Conservation (phyloP, 2,888 invertebrate species). For the Dermolepida albohirtum region DNA sequence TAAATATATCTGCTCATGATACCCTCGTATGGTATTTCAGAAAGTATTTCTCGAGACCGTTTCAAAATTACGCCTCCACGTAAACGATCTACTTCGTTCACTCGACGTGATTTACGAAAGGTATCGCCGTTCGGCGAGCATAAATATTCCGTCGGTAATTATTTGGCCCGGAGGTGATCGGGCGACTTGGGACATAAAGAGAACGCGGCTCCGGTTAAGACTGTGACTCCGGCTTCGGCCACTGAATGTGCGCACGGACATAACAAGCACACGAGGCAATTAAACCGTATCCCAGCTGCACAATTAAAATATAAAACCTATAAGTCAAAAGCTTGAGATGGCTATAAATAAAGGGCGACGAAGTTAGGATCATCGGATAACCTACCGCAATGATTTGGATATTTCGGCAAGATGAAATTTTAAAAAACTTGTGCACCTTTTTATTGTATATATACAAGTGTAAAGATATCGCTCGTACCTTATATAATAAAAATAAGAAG, state of each 20-base stretch:
- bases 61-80: conserved; percentile 32
- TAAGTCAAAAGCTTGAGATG: conserved; percentile 36
- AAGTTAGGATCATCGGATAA: conserved; percentile 16
- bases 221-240: conserved; percentile 21
- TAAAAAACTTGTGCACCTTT: too few relatives aligned
- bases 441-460: too few relatives aligned
- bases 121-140: conserved; percentile 29
- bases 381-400: conserved; percentile 27
- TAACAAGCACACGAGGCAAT: conserved; percentile 39
- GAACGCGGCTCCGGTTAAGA: conserved; percentile 35
- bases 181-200: conserved; percentile 34
- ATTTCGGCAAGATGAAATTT: too few relatives aligned
- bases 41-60: conserved; percentile 17
- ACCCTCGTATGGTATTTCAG: not conserved
- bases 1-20: not conserved
- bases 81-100: conserved; percentile 30
- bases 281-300: conserved; percentile 34
- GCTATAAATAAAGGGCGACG: conserved; percentile 30
- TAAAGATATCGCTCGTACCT: too few relatives aligned
- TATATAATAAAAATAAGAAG: too few relatives aligned
- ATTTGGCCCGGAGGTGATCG: conserved; percentile 34
- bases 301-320: conserved; percentile 40
- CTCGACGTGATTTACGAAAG: conserved; percentile 35
- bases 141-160: conserved; percentile 39
- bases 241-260: conserved; percentile 35